Base-by-base conservation (phyloP, 2,113 vertebrate genomes). In the Leptocoma aspasia region DNA sequence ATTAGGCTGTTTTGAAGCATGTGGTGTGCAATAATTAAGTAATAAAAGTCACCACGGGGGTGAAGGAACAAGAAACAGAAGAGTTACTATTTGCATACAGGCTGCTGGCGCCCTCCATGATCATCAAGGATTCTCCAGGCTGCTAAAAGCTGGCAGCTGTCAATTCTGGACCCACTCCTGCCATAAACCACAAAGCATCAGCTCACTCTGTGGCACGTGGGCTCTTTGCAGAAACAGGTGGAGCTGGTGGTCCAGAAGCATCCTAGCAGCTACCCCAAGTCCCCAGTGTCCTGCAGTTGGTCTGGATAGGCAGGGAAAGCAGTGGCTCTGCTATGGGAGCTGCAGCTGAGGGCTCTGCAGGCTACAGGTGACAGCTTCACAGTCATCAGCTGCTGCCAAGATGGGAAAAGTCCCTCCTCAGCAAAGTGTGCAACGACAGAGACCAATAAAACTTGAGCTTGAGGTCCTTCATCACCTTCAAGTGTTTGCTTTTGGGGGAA, bases 11-110 rank as follows among this genome's bases (percentile, higher is more conserved):
- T 96, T 96, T 91, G 98, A 95, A 96, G 98, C 99, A 98, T 98
- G 99, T 98, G 98, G 99, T 88, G 98, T 95, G 97, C 98, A 98
- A 98, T 99, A 99, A 99, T 99, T 98, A 99, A 99, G 99, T 98
- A 99, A 99, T 99, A 99, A 99, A 99, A 99, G 98, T 98, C 98
- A 96, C 98, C 91, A 95, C 97, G 87, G 99, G 99, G 97, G 98
- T 98, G 97, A 96, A 89, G 68, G 82, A 95, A 93, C 42, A 80
- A 76, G 96, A 79, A 95, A 93, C 94, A 96, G 94, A 92, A 96
- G 95, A 97, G 89, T 93, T 95, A 22, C 88, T 97, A 97, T 98
- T 97, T 98, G 97, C 97, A 96, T 98, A 97, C 54, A n/a, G 26
- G 12, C 95, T 91, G 39, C 82, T 45, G 78, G 65, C 9, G 0